These are phyloP conservation scores for Anniella stebbinsi DNA, from an alignment of 2,797 vertebrate species.

Conservation along the genomic window DNA sequence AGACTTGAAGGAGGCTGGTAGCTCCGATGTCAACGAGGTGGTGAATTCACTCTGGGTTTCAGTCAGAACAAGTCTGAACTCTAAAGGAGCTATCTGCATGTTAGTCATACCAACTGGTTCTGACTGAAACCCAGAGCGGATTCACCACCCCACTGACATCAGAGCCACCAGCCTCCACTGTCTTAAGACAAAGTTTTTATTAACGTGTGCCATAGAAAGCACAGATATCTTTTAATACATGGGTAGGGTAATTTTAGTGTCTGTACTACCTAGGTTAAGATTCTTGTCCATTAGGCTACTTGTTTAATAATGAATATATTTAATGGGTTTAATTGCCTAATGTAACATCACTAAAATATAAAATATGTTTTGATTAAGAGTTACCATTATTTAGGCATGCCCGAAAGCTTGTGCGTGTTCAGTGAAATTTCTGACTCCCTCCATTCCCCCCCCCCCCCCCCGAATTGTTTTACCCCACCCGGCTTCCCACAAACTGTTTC, in stretches of 20 bases:
- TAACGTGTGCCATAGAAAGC: background rate
- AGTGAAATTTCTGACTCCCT: background rate
- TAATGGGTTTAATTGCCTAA: background rate
- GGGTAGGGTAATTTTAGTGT: background rate
- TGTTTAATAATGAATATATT: background rate
- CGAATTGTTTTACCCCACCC: background rate
- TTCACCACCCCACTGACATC: too few species aligned
- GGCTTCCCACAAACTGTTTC: background rate
- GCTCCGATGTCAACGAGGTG: too few species aligned
- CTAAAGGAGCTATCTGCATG: too few species aligned
- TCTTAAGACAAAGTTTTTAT: too few species aligned
- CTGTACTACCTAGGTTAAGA: background rate
- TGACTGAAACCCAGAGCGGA: too few species aligned
- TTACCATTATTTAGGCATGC: background rate
- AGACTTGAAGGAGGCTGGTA: too few species aligned
- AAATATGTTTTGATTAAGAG: background rate
- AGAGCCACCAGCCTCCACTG: too few species aligned
- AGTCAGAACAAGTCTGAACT: too few species aligned
- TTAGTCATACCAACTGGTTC: too few species aligned
- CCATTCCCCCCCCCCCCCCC: too few species aligned
- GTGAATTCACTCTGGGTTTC: too few species aligned
- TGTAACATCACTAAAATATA: background rate
- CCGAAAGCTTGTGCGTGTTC: background rate
- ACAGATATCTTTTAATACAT: background rate
- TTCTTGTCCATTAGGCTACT: background rate